Evolutionary conservation across 2,888 invertebrate species (phyloP), one percentile per base, ranked within the genome.

Genomic region (Megastigmus dorsalis): DNA sequence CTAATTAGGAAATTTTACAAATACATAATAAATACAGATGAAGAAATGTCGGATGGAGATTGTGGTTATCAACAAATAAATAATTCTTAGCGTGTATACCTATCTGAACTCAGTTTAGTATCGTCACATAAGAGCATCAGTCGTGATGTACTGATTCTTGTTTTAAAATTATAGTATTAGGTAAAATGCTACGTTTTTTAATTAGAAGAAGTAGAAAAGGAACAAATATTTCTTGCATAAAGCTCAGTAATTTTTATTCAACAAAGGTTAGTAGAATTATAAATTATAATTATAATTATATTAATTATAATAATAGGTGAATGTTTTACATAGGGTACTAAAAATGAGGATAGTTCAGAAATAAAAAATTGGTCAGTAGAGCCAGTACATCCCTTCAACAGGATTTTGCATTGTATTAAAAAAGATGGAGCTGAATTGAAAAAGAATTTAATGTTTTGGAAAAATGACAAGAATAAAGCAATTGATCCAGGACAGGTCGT

Each of bases 371-470:
- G 36, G 1, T 2, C 26, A 18, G 1, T 71, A 15, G 20, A 36
- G 28, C 15, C 30, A 0, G 75, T 75, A 30, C 2, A 71, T 62
- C 76, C 79, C 23, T 0, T 38, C 1, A 6, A 13, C 13, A 77
- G 68, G 68, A 20, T 76, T 1, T 13, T 23, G 1, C 65, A 38
- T 9, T 62, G 74, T 45, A 18, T 80, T 1, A 77, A 74, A 68
- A 74, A 78, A 63, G 80, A 80, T 54, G 50, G 50, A 7, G 66
- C 63, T 13, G 6, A 28, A 13, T 20, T 69, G 0, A 65, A 74
- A 28, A 73, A 48, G 62, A 43, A 20, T 18, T 2, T 77, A 1
- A 13, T 5, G 1, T 38, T 80, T 43, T 62, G 59, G 54, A 76
- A 73, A 36, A n/a, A 76, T 0, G 1, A 50, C 3, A 28, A 10